Percentiles rank a stretch among this genome's conserved stretches.
phyloP scores from a whole-genome alignment of 2,888 invertebrate species.

The Mythimna vitellina region DNA sequence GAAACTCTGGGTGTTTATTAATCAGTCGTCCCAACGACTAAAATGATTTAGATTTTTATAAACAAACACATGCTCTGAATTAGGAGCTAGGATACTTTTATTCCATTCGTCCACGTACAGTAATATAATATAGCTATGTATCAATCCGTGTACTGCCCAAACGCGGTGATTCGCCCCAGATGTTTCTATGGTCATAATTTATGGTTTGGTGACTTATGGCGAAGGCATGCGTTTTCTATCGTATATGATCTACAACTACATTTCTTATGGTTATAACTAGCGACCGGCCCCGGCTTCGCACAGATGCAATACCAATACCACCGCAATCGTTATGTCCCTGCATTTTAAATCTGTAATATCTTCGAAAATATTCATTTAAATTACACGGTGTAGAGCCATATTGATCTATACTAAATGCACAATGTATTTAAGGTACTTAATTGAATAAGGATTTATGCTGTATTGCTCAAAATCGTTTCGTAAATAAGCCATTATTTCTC shows the following conservation, averaged over 20 bases:
- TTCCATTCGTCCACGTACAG: neutral
- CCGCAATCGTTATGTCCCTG: too few relatives aligned
- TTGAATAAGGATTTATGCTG: too few relatives aligned
- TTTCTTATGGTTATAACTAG: neutral
- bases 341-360: too few relatives aligned
- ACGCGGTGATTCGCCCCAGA: conserved; percentile 20
- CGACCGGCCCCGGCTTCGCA: too few relatives aligned
- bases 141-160: neutral
- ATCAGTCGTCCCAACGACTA: too few relatives aligned
- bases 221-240: conserved; percentile 2
- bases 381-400: too few relatives aligned
- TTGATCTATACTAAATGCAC: too few relatives aligned
- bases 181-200: conserved; percentile 15
- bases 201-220: conserved; percentile 15
- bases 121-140: neutral
- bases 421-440: too few relatives aligned
- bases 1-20: neutral
- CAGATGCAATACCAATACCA: too few relatives aligned
- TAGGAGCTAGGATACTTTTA: neutral
- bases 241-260: neutral
- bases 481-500: too few relatives aligned
- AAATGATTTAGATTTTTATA: neutral
- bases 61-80: neutral
- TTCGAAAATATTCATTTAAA: too few relatives aligned
- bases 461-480: too few relatives aligned